Evolutionary conservation across 92 coral and sea anemone genomes (phyloP), one percentile per base, ranked within the genome.

Genomic region (Paramuricea clavata): DNA sequence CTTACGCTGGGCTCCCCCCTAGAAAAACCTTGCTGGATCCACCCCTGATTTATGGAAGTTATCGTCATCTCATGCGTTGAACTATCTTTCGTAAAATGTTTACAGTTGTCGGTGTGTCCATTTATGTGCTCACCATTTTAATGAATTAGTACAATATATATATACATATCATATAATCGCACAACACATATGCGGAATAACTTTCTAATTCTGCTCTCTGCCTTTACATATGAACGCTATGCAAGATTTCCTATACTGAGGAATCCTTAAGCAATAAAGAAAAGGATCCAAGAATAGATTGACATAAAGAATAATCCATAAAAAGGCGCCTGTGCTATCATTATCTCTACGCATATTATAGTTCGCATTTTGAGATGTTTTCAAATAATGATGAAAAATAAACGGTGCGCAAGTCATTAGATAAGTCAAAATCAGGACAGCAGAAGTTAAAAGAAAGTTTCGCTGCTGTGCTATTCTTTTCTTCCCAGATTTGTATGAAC

Each of bases 201-300:
- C 3, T 47, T 47, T 4, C 62, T 19, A 54, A 19, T 26, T 6
- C 36, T 35, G 34, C 16, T 10, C 4, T 4, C 36, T 71, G 21
- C 16, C 21, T 11, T 21, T 36, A 25, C 77, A 42, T 3, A 36
- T 5, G 1, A 71, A 71, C 17, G 80, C 80, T 12, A 32, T 12
- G 43, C 80, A 74, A 21, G 80, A 74, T 43, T 74, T 36, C n/a
- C 60, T 42, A n/a, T 74, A 74, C n/a, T 74, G 80, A 42, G 80
- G 59, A 21, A 74, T 74, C 26, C 60, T 42, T 43, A 47, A 17
- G 36, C 80, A 74, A 27, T 74, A 74, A 2, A 74, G 57, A 27
- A 74, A 74, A 47, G 80, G 60, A 74, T 74, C 60, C 35, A 47
- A 16, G 17, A 39, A 43, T 27, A 74, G n/a, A 47, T 74, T 47